These are phyloP conservation scores for Limnephilus lunatus DNA, from an alignment of 2,888 invertebrate species.

Conservation along the genomic window DNA sequence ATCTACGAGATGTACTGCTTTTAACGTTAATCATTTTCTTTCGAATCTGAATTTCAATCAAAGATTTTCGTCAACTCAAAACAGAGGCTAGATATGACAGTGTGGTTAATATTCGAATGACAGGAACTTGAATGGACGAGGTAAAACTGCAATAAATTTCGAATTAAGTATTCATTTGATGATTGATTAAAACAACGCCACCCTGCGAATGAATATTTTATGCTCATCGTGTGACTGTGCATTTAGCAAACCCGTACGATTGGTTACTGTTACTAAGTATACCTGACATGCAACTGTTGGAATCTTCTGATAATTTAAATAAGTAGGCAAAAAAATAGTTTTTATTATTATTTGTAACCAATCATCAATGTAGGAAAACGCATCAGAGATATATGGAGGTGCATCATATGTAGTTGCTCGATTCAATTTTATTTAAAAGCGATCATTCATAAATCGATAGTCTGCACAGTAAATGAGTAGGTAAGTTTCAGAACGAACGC, in stretches of 20 bases:
- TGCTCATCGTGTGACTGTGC: not conserved
- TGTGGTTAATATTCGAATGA: not conserved
- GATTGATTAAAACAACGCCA: not conserved
- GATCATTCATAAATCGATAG: too few species aligned
- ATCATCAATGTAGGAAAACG: too few species aligned
- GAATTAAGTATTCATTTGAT: not conserved
- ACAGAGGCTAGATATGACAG: too few species aligned
- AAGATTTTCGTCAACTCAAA: not conserved
- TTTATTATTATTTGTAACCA: not conserved
- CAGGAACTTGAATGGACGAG: not conserved
- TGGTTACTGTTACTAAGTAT: not conserved
- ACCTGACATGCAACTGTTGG: not conserved
- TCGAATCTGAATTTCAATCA: not conserved
- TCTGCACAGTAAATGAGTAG: too few species aligned
- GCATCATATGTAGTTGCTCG: too few species aligned
- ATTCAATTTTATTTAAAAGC: too few species aligned
- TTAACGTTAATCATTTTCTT: not conserved
- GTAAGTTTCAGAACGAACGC: too few species aligned
- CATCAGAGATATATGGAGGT: too few species aligned
- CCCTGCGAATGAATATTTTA: not conserved
- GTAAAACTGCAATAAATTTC: not conserved
- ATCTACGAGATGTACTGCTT: not conserved
- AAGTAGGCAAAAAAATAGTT: not conserved
- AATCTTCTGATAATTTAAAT: not conserved
- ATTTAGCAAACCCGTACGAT: not conserved